Evolutionary conservation across 2,888 invertebrate species (phyloP).

Genomic region (Tenthredo amoena): DNA sequence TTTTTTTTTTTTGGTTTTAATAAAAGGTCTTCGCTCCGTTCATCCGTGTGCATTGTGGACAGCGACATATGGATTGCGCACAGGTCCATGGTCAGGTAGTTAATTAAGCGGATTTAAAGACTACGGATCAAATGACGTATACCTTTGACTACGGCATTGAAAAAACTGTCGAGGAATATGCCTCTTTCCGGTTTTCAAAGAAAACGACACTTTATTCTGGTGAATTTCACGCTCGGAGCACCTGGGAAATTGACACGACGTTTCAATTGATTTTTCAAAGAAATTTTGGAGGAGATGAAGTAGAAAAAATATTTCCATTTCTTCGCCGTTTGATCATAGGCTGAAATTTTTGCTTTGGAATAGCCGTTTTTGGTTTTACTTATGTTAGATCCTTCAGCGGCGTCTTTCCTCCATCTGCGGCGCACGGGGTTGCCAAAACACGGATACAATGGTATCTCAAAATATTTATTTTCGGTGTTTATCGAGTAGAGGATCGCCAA

Average conservation of each 20-base stretch:
- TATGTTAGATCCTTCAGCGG: neutral
- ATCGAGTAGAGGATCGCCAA: neutral
- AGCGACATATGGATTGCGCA: conserved; percentile 37
- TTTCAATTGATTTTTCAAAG: conserved; percentile 22
- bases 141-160: neutral
- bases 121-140: conserved; percentile 15
- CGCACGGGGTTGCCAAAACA: conserved; percentile 49
- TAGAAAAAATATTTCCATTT: neutral
- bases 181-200: conserved; percentile 8
- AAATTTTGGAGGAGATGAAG: too few relatives aligned
- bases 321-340: too few relatives aligned
- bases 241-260: neutral
- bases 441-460: conserved; percentile 70
- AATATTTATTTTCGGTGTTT: conserved; percentile 72
- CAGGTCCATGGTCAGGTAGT: neutral
- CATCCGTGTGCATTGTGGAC: neutral
- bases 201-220: neutral
- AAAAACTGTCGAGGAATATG: neutral
- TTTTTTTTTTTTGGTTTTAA: neutral
- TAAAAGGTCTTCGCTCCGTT: conserved; percentile 4
- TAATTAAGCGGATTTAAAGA: conserved; percentile 42
- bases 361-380: too few relatives aligned
- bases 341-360: too few relatives aligned
- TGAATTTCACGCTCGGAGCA: neutral
- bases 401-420: neutral